Evolutionary conservation across 1,140 invertebrate species (phyloP), one percentile per base, ranked within the genome.

Genomic region (Asbolus verrucosus): DNA sequence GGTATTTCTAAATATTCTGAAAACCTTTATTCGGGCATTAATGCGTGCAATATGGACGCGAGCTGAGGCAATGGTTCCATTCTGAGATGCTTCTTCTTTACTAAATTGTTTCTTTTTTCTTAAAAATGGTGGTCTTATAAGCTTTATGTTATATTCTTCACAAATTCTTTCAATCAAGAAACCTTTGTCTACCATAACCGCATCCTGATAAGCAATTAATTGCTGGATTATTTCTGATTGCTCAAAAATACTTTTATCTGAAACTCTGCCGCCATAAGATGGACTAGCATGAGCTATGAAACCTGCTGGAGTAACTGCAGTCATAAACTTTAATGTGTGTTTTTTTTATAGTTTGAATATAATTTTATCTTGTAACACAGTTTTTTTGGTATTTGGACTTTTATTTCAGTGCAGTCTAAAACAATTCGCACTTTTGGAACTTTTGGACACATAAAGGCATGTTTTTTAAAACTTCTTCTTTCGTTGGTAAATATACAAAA

Each of bases 321-420:
- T 74, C 65, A 81, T 69, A 41, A 75, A 67, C 73, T 80, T 82
- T 24, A 72, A 54, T 27, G 77, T 81, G 6, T 60, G 6, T n/a
- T 6, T 3, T 46, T 3, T 31, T 71, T 71, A 43, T 71, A 71
- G 36, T 41, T 9, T 14, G 69, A 71, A 61, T 71, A 67, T 0
- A 0, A 33, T 18, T 24, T 14, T 9, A 66, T 43, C 8, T 15
- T 4, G 21, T 63, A 71, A 33, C 36, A 43, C 2, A 67, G 18
- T 14, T 21, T 43, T 31, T 63, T 63, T 0, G 9, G 60, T 31
- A 14, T 24, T 13, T 63, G 36, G 9, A 69, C 27, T 9, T 2
- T 3, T 4, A 70, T 21, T 66, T 70, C 61, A n/a, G 43, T 70
- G 6, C 62, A 66, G 24, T 70, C 69, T 8, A 70, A 36, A 13